These are phyloP conservation scores for Galaxias olidus DNA, from an alignment of 2,797 vertebrate species.

Conservation along the genomic window DNA sequence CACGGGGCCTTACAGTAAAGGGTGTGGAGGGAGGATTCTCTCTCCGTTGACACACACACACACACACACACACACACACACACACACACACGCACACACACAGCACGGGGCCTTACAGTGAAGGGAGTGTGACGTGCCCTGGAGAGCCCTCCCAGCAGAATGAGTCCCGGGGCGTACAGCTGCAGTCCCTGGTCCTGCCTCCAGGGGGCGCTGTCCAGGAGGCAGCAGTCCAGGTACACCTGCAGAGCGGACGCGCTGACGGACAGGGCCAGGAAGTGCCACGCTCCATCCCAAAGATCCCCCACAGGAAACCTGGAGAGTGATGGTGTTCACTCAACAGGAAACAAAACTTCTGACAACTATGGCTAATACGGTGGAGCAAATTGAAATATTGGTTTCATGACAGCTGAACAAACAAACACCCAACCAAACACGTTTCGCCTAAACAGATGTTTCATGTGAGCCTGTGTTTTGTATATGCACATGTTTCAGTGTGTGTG, in stretches of 20 bases:
- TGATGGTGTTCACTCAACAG: too few species aligned
- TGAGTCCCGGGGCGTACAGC: conserved; percentile 15
- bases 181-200: not conserved
- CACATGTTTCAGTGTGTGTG: too few species aligned
- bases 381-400: too few species aligned
- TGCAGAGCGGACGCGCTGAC: conserved; percentile 22
- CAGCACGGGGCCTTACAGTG: conserved; percentile 54
- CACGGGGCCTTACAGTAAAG: not conserved
- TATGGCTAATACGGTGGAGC: too few species aligned
- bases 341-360: too few species aligned
- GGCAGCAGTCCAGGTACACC: conserved; percentile 30
- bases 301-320: conserved; percentile 33
- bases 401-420: too few species aligned
- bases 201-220: conserved; percentile 38
- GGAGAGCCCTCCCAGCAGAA: conserved; percentile 34
- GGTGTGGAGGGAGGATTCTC: not conserved
- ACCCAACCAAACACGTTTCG: too few species aligned
- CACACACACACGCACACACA: too few species aligned
- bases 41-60: too few species aligned
- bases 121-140: conserved; percentile 42
- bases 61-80: too few species aligned
- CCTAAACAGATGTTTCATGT: too few species aligned
- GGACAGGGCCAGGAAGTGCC: conserved; percentile 35
- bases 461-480: too few species aligned
- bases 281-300: conserved; percentile 32